A percentile compares a stretch with the other conserved stretches of the same genome.
These are phyloP conservation scores for Oryzias javanicus DNA, from an alignment of 2,113 vertebrate species.

Conservation along the genomic window DNA sequence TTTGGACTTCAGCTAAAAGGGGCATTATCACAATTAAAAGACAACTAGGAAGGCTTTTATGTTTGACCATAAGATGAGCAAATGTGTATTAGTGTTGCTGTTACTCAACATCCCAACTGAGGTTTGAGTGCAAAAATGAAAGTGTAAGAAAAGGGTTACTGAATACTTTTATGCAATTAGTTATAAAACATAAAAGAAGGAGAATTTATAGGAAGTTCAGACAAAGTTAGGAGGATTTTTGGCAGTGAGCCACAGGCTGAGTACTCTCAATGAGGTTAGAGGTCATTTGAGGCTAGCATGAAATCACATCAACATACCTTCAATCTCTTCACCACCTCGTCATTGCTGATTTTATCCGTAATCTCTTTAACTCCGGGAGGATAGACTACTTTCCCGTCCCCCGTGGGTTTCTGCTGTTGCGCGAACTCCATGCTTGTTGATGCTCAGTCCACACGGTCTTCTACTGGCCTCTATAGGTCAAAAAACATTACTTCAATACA, in stretches of 20 bases:
- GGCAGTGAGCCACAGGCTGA: constrained; percentile 7
- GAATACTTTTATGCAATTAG: no score
- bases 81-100: no score
- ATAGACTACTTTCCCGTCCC: constrained; percentile 91
- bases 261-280: not conserved
- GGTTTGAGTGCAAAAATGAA: no score
- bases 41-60: no score
- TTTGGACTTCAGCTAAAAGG: no score
- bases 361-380: constrained; percentile 98
- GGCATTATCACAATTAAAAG: no score
- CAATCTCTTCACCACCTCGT: constrained; percentile 96
- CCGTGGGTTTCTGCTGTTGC: constrained; percentile 85
- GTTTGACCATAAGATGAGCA: no score
- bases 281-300: not conserved
- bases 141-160: no score
- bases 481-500: constrained; percentile 96
- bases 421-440: constrained; percentile 94
- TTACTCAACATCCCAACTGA: no score
- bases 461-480: constrained; percentile 99
- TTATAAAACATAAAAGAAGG: no score
- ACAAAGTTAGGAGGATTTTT: constrained; percentile 26
- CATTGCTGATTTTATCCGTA: constrained; percentile 97
- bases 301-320: constrained; percentile 81
- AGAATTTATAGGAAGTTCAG: no score
- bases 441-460: constrained; percentile 86